Percentiles rank a stretch among this genome's conserved stretches.
These are phyloP conservation scores for Eudyptes chrysolophus DNA, from an alignment of 2,113 vertebrate species.

Conservation along the genomic window DNA sequence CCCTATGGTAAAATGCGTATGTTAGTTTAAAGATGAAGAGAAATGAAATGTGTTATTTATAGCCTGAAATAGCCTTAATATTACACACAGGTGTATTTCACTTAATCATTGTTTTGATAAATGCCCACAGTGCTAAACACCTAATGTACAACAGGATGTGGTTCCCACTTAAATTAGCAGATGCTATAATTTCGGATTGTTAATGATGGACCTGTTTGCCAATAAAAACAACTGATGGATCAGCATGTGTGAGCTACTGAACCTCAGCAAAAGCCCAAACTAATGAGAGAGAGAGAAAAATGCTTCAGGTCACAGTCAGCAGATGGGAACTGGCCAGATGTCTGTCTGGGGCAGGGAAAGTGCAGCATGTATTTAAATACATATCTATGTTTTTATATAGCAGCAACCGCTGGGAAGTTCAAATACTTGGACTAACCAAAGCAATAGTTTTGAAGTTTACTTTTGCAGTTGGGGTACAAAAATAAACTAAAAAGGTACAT, in stretches of 20 bases:
- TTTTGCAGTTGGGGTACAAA: not conserved
- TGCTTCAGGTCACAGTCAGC: slow-evolving; percentile 61
- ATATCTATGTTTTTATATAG: slow-evolving; percentile 27
- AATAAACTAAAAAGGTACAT: not conserved
- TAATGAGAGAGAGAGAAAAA: slow-evolving; percentile 50
- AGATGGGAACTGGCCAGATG: slow-evolving; percentile 64
- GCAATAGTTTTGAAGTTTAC: slow-evolving; percentile 2
- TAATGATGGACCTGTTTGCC: slow-evolving; percentile 55
- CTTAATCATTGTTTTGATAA: slow-evolving; percentile 47
- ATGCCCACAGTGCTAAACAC: slow-evolving; percentile 47
- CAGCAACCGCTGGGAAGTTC: slow-evolving; percentile 1
- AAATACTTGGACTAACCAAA: slow-evolving; percentile 11
- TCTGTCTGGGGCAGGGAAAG: slow-evolving; percentile 63
- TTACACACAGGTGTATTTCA: slow-evolving; percentile 10
- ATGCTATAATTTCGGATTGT: slow-evolving; percentile 40
- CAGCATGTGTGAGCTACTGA: slow-evolving; percentile 58
- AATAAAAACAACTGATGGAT: slow-evolving; percentile 60
- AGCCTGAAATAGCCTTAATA: slow-evolving; percentile 34
- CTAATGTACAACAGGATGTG: slow-evolving; percentile 52
- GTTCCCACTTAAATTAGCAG: slow-evolving; percentile 55
- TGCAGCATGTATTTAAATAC: slow-evolving; percentile 48
- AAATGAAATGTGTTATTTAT: slow-evolving; percentile 52
- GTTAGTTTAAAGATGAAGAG: slow-evolving; percentile 41
- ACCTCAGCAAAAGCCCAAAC: slow-evolving; percentile 48
- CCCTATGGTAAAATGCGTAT: slow-evolving; percentile 19